A percentile compares a stretch with the other conserved stretches of the same genome.
Conservation (phyloP, 2,797 vertebrate species). For the Sebastes hubbsi region DNA sequence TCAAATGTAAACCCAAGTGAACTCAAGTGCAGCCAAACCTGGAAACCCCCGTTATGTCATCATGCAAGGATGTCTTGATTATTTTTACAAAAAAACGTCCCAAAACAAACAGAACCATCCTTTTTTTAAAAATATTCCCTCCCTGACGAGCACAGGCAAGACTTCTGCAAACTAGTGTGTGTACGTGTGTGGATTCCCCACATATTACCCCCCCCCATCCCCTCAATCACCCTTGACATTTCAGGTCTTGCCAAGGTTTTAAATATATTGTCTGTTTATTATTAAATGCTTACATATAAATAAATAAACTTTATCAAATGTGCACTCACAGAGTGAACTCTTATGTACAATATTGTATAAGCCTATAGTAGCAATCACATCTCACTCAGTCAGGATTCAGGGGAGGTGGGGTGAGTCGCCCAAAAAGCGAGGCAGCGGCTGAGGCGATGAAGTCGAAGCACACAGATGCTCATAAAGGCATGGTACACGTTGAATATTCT, state of each 20-base stretch:
- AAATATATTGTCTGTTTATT: constrained; percentile 91
- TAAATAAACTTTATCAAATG: constrained; percentile 99
- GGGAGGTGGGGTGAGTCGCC: constrained; percentile 46
- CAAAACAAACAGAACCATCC: constrained; percentile 85
- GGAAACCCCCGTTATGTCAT: constrained; percentile 84
- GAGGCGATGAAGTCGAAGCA: constrained; percentile 35
- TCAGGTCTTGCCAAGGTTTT: constrained; percentile 85
- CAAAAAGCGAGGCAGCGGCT: constrained; percentile 47
- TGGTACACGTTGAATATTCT: constrained; percentile 52
- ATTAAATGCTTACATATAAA: constrained; percentile 97
- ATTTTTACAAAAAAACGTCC: constrained; percentile 84
- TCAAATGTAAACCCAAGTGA: constrained; percentile 99
- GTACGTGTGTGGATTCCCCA: constrained; percentile 65
- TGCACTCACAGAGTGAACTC: constrained; percentile 99
- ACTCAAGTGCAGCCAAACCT: constrained; percentile 98
- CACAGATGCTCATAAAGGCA: constrained; percentile 50
- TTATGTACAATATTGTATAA: constrained; percentile 99
- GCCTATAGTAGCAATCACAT: constrained; percentile 86
- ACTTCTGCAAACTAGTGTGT: constrained; percentile 76
- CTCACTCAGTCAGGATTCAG: constrained; percentile 84
- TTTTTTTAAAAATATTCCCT: constrained; percentile 82
- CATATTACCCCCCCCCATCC: constrained; percentile 68
- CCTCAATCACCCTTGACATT: constrained; percentile 57
- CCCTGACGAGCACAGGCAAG: constrained; percentile 88
- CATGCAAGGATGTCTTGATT: constrained; percentile 94